These are phyloP conservation scores for Temnothorax curvispinosus DNA, from an alignment of 1,140 invertebrate genomes.

Conservation along the genomic window DNA sequence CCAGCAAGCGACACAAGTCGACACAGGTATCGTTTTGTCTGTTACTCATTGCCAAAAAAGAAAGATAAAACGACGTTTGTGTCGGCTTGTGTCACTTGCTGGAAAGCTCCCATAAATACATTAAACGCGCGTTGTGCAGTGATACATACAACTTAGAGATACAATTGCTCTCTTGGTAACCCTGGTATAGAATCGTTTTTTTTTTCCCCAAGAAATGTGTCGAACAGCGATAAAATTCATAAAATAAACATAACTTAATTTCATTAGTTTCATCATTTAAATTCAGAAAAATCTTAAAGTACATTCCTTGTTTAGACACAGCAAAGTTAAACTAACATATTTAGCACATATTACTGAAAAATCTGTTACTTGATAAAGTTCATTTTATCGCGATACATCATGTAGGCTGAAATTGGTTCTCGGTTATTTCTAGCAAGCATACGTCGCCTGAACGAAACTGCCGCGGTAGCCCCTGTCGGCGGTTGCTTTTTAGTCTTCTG, in stretches of 20 bases:
- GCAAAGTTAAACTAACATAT: not conserved
- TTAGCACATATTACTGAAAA: slow-evolving; percentile 16
- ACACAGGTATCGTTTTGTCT: too few species aligned
- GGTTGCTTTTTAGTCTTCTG: slow-evolving; percentile 60
- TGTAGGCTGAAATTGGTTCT: slow-evolving; percentile 66
- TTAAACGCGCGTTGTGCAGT: not conserved
- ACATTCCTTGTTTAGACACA: not conserved
- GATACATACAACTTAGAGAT: not conserved
- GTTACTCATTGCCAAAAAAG: too few species aligned
- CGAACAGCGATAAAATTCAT: not conserved
- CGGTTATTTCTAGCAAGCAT: slow-evolving; percentile 74
- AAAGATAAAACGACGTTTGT: too few species aligned
- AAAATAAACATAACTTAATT: not conserved
- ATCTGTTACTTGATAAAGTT: slow-evolving; percentile 14
- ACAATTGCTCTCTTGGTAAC: not conserved
- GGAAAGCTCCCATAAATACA: too few species aligned
- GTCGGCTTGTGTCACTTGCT: too few species aligned
- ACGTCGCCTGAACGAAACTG: slow-evolving; percentile 67
- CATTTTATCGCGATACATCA: slow-evolving; percentile 73
- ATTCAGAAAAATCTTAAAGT: slow-evolving; percentile 4
- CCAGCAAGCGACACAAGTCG: too few species aligned
- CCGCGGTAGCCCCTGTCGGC: not conserved
- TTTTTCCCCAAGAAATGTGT: not conserved
- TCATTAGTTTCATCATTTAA: not conserved
- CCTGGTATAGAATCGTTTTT: not conserved